A percentile compares a stretch with the other conserved stretches of the same genome.
Conservation (phyloP, 2,113 vertebrate genomes). For the Xyrauchen texanus region DNA sequence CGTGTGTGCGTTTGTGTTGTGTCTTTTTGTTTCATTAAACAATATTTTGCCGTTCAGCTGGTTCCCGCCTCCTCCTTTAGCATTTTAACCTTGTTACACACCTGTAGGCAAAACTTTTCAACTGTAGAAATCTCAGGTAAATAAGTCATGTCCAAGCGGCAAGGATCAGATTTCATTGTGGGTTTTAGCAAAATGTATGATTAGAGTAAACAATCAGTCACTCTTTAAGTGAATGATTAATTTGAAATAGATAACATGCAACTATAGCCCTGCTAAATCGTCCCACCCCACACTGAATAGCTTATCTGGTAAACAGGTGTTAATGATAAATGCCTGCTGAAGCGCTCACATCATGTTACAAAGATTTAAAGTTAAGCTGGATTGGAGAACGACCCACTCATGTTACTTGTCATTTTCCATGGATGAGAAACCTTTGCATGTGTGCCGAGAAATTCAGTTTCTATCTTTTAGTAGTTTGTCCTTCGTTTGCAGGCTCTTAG, state of each 20-base stretch:
- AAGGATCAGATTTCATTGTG: not conserved
- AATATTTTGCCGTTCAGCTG: too few relatives aligned
- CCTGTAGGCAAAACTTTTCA: constrained; percentile 35
- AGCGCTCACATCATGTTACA: constrained; percentile 30
- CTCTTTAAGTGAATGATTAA: constrained; percentile 34
- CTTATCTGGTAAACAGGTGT: constrained; percentile 45
- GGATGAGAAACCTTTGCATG: constrained; percentile 2
- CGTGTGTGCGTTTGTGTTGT: too few relatives aligned
- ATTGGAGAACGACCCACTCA: constrained; percentile 36
- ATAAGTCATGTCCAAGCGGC: not conserved
- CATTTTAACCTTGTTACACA: not conserved
- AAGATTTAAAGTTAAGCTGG: constrained; percentile 32
- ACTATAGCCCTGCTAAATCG: constrained; percentile 12
- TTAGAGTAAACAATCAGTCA: constrained; percentile 18
- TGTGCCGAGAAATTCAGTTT: not conserved
- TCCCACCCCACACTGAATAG: constrained; percentile 29
- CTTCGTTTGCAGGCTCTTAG: not conserved
- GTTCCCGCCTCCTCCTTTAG: too few relatives aligned
- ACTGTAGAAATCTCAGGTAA: constrained; percentile 15
- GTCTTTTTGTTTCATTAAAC: too few relatives aligned
- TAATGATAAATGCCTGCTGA: constrained; percentile 33
- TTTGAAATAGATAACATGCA: constrained; percentile 28
- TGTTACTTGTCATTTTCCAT: constrained; percentile 12
- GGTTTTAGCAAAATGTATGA: constrained; percentile 1
- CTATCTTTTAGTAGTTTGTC: not conserved